Base-by-base conservation (phyloP, 2,888 invertebrate species). In the Caenorhabditis japonica region DNA sequence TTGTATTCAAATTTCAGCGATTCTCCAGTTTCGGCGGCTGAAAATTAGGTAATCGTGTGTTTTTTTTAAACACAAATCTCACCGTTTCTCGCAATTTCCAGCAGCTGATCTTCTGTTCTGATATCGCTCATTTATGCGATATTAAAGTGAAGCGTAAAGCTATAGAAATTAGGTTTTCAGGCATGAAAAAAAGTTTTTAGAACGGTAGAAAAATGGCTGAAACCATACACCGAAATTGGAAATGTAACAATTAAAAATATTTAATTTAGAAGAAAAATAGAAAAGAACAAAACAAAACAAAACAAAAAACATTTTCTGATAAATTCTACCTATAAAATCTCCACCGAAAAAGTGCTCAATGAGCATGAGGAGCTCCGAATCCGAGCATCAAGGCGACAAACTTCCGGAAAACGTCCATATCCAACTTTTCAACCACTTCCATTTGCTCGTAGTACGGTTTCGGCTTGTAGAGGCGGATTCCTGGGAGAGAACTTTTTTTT, bases 371-470 rank as follows among this genome's bases (percentile, higher is more conserved):
- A 23, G 66, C 43, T 21, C 69, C 69, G 43, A 69, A 74, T 30
- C 69, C 69, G 5, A 84, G 58, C 62, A 85, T 46, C 21, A 85
- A 51, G 1, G 82, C 76, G 17, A 73, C 76, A 21, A 86, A 81
- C 53, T 87, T 85, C 30, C 77, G 75, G 53, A 84, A 81, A 4
- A 82, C 77, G n/a, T 82, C 82, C 76, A 84, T 78, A 46, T 86
- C 82, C 15, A 87, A 61, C 17, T 82, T 81, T 21, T 81, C 80
- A 12, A 87, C 83, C 30, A 60, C 66, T 2, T 75, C 61, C 79
- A 85, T 39, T 47, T 80, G 78, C 62, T 86, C 84, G 44, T 79
- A 83, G 73, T 71, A 84, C 2, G 84, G 84, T 23, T 70, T 76
- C 7, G 85, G 75, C 51, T 83, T 83, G 76, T 86, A 86, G 8